These are phyloP conservation scores for Clupea harengus DNA, from an alignment of 2,113 vertebrate species.

Conservation along the genomic window DNA sequence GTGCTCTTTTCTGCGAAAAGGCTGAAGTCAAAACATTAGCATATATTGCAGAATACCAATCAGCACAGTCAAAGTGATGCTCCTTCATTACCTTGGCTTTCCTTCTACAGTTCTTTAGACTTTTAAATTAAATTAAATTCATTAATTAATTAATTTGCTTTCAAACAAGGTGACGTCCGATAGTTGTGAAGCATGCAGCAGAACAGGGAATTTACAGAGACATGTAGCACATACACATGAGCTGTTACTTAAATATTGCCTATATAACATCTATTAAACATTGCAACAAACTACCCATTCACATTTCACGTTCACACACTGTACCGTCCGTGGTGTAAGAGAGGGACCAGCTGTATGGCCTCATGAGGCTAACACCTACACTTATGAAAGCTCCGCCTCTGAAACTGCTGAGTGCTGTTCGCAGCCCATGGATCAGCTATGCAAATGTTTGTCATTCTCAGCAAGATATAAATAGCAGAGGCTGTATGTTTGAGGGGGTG, in stretches of 20 bases:
- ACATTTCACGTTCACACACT: background rate
- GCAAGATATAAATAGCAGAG: conserved; percentile 16
- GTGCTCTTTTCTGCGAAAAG: no score
- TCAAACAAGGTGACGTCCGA: background rate
- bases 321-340: background rate
- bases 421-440: background rate
- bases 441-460: conserved; percentile 30
- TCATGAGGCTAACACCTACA: background rate
- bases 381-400: background rate
- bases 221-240: no score
- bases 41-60: background rate
- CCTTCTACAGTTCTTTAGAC: no score
- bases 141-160: no score
- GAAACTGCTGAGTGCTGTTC: background rate
- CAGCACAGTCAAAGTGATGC: background rate
- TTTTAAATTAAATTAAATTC: no score
- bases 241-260: no score
- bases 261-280: background rate
- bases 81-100: no score
- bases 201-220: no score
- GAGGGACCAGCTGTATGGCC: no score
- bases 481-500: background rate
- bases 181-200: no score
- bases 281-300: background rate
- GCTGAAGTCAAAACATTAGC: background rate